Percentiles rank a stretch among this genome's conserved stretches.
Evolutionary conservation across 2,113 vertebrate species (phyloP).

Genomic region (Astatoreochromis straeleni): DNA sequence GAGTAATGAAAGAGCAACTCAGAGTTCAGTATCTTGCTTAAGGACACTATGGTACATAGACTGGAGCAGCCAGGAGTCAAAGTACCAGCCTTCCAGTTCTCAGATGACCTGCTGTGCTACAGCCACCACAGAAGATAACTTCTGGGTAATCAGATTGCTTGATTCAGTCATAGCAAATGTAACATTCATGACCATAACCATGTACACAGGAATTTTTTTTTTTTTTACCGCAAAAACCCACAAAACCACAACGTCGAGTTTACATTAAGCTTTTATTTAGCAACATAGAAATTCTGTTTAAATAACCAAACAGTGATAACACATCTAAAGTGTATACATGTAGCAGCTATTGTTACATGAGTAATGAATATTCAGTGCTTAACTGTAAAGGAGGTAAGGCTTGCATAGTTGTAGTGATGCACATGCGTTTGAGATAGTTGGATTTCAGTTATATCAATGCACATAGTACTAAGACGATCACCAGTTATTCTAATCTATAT

Average conservation of each 20-base stretch:
- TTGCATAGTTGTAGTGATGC: slow-evolving; percentile 57
- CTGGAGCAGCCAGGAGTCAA: background rate
- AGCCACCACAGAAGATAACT: background rate
- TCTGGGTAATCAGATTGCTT: background rate
- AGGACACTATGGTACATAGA: background rate
- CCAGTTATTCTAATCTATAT: background rate
- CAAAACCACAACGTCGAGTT: background rate
- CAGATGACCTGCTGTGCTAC: background rate
- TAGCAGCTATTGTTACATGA: slow-evolving; percentile 26
- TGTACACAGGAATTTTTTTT: background rate
- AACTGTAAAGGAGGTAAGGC: slow-evolving; percentile 29
- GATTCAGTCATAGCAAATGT: background rate
- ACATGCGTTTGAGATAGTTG: slow-evolving; percentile 29
- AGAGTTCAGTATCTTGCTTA: background rate
- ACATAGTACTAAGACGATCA: slow-evolving; percentile 2
- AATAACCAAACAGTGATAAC: slow-evolving; percentile 16
- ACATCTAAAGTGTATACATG: background rate
- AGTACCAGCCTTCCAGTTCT: background rate
- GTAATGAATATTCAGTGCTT: slow-evolving; percentile 6
- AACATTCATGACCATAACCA: background rate
- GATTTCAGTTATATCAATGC: background rate
- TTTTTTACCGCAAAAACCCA: background rate
- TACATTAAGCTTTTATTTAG: slow-evolving; percentile 66
- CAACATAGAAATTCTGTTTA: slow-evolving; percentile 63
- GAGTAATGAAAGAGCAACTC: background rate